phyloP scores from a whole-genome alignment of 2,113 vertebrate species.

The Odobenus rosmarus region DNA sequence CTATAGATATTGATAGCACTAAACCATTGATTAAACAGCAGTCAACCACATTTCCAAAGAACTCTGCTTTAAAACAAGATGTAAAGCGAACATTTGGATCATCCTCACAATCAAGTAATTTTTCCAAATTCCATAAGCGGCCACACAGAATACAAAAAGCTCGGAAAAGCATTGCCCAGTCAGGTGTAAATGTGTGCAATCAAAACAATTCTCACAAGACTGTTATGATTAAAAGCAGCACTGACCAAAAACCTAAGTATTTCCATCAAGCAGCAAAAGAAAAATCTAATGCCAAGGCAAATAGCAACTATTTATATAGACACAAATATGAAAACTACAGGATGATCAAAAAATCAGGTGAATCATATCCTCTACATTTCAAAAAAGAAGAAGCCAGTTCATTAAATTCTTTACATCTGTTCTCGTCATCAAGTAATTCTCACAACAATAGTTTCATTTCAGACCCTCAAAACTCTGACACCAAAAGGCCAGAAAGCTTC shows the following conservation, averaged over 20 bases:
- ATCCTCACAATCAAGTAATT: slow-evolving; percentile 85
- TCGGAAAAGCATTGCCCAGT: slow-evolving; percentile 88
- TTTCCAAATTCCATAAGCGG: slow-evolving; percentile 91
- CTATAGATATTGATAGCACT: slow-evolving; percentile 83
- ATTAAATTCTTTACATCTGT: slow-evolving; percentile 84
- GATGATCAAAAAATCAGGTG: slow-evolving; percentile 86
- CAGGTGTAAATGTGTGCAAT: slow-evolving; percentile 85
- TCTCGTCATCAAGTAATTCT: slow-evolving; percentile 87
- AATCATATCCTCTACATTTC: slow-evolving; percentile 87
- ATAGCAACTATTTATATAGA: slow-evolving; percentile 87
- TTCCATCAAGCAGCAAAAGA: slow-evolving; percentile 88
- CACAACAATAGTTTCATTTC: slow-evolving; percentile 87
- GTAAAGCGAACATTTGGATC: slow-evolving; percentile 87
- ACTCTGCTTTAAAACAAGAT: slow-evolving; percentile 90
- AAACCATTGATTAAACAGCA: slow-evolving; percentile 86
- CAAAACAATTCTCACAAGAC: slow-evolving; percentile 87
- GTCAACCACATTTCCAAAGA: slow-evolving; percentile 90
- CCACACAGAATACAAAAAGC: slow-evolving; percentile 91
- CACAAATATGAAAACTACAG: slow-evolving; percentile 86
- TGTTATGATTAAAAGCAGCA: slow-evolving; percentile 87
- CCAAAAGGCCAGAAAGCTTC: slow-evolving; percentile 84
- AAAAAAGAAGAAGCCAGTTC: slow-evolving; percentile 88
- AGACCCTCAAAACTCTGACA: slow-evolving; percentile 84
- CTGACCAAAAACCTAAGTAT: slow-evolving; percentile 90
- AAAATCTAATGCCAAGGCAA: slow-evolving; percentile 89